These are phyloP conservation scores for Tychaedon coryphoeus DNA, from an alignment of 2,113 vertebrate species.

Conservation along the genomic window DNA sequence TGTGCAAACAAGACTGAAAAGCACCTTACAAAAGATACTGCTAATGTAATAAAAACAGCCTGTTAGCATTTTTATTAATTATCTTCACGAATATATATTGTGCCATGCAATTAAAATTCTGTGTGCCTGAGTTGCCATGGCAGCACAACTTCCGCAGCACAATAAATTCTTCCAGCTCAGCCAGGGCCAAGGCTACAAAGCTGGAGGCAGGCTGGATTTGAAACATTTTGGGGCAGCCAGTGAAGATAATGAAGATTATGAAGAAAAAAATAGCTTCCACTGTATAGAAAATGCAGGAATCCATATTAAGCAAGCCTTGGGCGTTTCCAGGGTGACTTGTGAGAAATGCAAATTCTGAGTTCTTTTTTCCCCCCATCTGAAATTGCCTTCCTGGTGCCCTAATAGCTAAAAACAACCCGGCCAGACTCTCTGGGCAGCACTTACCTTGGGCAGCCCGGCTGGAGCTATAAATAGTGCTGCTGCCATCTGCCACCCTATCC, in stretches of 20 bases:
- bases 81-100: slow-evolving; percentile 54
- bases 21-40: neutral
- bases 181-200: neutral
- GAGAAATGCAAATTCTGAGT: neutral
- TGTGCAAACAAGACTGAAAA: neutral
- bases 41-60: neutral
- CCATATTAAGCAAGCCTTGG: neutral
- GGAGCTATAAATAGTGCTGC: slow-evolving; percentile 74
- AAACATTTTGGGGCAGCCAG: neutral
- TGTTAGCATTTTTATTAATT: slow-evolving; percentile 22
- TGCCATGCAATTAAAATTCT: slow-evolving; percentile 67
- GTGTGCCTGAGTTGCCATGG: slow-evolving; percentile 65
- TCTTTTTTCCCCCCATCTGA: neutral
- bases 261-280: neutral
- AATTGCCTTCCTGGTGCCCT: neutral
- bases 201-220: slow-evolving; percentile 5
- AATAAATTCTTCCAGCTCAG: slow-evolving; percentile 55
- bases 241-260: neutral
- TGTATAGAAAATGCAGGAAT: neutral
- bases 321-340: neutral
- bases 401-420: slow-evolving; percentile 41
- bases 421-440: slow-evolving; percentile 56
- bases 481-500: slow-evolving; percentile 76
- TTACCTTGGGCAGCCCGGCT: slow-evolving; percentile 60
- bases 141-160: slow-evolving; percentile 54